These are phyloP conservation scores for human (Homo sapiens) DNA, from an alignment of 2,113 vertebrate species.

Conservation along the genomic window GRCh38 chr14:68254001-68254500, in stretches of 20 bases:
- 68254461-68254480: background rate
- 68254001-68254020: background rate
- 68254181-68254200: background rate
- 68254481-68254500: background rate
- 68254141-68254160: constrained; percentile 1
- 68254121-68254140: background rate
- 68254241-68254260: background rate
- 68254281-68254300: background rate
- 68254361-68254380: background rate
- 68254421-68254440: constrained; percentile 25
- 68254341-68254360: background rate
- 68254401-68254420: background rate
- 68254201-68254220: constrained; percentile 3
- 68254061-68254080: background rate
- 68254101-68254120: constrained; percentile 35
- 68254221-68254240: constrained; percentile 25
- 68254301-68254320: background rate
- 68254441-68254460: background rate
- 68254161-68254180: constrained; percentile 39
- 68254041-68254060: background rate
- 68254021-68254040: constrained; percentile 8
- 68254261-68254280: background rate
- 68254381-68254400: background rate
- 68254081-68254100: background rate
- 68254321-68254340: background rate